Evolutionary conservation across 1,140 invertebrate genomes (phyloP).

Genomic region (Pachypeltis micranthus): DNA sequence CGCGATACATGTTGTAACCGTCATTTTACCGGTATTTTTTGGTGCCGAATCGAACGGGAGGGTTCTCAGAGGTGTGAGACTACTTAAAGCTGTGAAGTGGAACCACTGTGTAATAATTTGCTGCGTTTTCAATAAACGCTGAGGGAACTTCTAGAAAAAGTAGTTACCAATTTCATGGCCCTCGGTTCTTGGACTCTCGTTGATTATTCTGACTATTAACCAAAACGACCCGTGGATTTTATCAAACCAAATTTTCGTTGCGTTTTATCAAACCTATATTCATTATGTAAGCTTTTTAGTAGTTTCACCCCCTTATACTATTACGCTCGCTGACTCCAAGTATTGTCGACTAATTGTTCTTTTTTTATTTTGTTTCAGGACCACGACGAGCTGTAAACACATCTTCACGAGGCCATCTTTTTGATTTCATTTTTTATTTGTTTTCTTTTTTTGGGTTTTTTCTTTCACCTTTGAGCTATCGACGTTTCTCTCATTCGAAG

Average conservation of each 20-base stretch:
- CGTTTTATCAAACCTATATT: not conserved
- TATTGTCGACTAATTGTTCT: not conserved
- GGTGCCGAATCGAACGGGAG: no score
- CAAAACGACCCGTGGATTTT: not conserved
- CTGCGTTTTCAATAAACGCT: no score
- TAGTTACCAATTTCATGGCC: no score
- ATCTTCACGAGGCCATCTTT: not conserved
- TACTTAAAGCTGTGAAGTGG: no score
- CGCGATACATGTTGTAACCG: no score
- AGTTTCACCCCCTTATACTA: not conserved
- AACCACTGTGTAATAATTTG: no score
- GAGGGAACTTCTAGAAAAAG: no score
- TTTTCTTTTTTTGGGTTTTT: no score
- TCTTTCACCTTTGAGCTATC: no score
- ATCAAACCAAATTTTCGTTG: not conserved
- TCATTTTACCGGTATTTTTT: no score
- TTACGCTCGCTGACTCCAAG: constrained; percentile 15
- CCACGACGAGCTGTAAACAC: constrained; percentile 49
- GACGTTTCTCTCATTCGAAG: not conserved
- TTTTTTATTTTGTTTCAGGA: constrained; percentile 36
- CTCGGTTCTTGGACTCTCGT: not conserved
- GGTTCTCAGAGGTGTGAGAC: no score
- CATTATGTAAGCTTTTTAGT: not conserved
- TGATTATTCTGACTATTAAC: not conserved
- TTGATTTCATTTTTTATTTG: no score